Evolutionary conservation across 2,797 vertebrate species (phyloP).

Genomic region (Pogonophryne albipinna): DNA sequence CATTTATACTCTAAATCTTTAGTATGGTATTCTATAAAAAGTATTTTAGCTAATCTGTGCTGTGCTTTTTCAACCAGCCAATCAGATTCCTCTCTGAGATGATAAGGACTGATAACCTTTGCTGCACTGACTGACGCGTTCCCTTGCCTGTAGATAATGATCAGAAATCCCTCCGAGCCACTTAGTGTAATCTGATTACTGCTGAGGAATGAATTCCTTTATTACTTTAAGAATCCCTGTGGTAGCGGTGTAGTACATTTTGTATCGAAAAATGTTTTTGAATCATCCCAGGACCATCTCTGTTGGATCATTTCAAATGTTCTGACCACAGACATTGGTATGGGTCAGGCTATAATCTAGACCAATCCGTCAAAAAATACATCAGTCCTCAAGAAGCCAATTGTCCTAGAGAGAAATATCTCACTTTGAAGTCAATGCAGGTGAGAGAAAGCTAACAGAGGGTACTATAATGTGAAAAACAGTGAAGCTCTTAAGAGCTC

Average conservation of each 20-base stretch:
- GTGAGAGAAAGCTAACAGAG: no score
- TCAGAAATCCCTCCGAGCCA: not conserved
- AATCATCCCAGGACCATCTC: no score
- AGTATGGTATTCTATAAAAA: not conserved
- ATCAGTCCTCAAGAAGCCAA: no score
- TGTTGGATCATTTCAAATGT: no score
- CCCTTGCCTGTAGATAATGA: slow-evolving; percentile 4
- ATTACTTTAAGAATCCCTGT: no score
- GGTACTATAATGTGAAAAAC: not conserved
- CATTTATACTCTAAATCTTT: slow-evolving; percentile 7
- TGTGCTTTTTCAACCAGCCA: not conserved
- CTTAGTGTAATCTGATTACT: slow-evolving; percentile 19
- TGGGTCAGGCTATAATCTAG: no score
- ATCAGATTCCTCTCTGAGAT: not conserved
- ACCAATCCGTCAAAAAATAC: no score
- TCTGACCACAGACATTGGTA: no score
- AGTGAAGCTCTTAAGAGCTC: not conserved
- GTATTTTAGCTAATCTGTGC: not conserved
- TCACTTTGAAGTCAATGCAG: no score
- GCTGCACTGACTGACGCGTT: not conserved
- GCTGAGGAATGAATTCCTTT: no score
- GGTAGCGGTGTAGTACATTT: no score
- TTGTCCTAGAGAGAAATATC: not conserved
- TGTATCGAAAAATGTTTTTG: no score
- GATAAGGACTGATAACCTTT: not conserved